Conservation (phyloP, 2,797 vertebrate species). For the Rousettus madagascariensis region DNA sequence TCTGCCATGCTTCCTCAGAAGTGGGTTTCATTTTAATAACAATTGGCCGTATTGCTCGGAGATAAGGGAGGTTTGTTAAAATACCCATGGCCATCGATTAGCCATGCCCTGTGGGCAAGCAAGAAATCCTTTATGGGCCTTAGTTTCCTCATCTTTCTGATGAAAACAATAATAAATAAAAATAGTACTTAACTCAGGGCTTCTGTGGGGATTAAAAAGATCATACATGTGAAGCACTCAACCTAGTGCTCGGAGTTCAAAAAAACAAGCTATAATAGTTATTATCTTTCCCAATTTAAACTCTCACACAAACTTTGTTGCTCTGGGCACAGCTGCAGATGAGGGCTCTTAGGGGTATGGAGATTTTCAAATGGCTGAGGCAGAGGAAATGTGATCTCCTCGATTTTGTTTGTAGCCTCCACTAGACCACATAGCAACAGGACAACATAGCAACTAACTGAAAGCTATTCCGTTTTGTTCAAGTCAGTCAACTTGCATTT, state of each 20-base stretch:
- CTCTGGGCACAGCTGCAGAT: not conserved
- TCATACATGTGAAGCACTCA: not conserved
- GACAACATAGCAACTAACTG: conserved; percentile 30
- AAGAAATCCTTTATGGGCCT: not conserved
- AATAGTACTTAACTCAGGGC: not conserved
- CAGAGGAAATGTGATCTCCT: conserved; percentile 74
- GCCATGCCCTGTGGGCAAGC: not conserved
- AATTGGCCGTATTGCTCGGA: not conserved
- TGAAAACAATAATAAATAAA: not conserved
- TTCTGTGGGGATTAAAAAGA: not conserved
- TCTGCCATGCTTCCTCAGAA: not conserved
- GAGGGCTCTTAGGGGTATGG: not conserved
- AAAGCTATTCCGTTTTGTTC: not conserved
- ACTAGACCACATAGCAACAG: conserved; percentile 68
- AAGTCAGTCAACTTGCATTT: not conserved
- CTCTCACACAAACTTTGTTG: not conserved
- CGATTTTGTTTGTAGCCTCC: conserved; percentile 60
- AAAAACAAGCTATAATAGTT: not conserved
- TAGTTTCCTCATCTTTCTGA: not conserved
- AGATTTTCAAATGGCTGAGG: conserved; percentile 63
- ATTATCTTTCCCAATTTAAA: conserved; percentile 6
- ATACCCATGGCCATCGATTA: not conserved
- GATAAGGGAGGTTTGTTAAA: not conserved
- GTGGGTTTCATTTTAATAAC: not conserved
- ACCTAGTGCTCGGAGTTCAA: not conserved